phyloP scores from a whole-genome alignment of 2,113 vertebrate species.

The Mormyrus lacerda region DNA sequence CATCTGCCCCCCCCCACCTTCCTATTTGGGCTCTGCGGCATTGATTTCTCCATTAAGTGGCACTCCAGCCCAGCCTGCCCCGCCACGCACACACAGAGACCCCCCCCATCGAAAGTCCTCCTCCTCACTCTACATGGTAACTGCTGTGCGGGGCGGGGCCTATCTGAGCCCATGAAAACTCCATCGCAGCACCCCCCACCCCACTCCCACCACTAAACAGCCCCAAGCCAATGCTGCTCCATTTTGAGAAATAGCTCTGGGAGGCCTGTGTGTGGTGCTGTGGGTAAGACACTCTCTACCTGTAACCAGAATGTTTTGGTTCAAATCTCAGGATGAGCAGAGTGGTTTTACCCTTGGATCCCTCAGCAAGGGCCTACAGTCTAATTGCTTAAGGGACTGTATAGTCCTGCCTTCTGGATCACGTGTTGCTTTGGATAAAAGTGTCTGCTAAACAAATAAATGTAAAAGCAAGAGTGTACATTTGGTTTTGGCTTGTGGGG shows the following conservation, averaged over 20 bases:
- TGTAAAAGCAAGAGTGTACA: neutral
- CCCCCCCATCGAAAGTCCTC: neutral
- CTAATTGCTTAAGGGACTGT: neutral
- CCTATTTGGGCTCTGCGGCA: constrained; percentile 34
- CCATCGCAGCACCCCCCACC: neutral
- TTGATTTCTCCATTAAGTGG: constrained; percentile 51
- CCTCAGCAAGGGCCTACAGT: neutral
- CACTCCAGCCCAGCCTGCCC: constrained; percentile 31
- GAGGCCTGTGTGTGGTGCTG: neutral
- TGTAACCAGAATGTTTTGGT: neutral
- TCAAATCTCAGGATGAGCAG: neutral
- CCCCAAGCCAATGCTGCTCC: neutral
- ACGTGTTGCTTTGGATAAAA: neutral
- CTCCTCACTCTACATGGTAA: neutral
- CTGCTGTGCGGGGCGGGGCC: neutral
- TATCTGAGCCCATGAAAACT: neutral
- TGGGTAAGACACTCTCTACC: neutral
- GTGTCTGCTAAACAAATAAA: neutral
- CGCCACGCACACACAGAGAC: neutral
- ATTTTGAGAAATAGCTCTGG: neutral
- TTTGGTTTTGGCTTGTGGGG: too few relatives aligned
- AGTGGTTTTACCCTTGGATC: neutral
- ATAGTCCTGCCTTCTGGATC: neutral
- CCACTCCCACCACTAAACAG: neutral
- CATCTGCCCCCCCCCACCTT: constrained; percentile 1